Conservation (phyloP, 2,797 vertebrate species). For the Pogoniulus pusillus region DNA sequence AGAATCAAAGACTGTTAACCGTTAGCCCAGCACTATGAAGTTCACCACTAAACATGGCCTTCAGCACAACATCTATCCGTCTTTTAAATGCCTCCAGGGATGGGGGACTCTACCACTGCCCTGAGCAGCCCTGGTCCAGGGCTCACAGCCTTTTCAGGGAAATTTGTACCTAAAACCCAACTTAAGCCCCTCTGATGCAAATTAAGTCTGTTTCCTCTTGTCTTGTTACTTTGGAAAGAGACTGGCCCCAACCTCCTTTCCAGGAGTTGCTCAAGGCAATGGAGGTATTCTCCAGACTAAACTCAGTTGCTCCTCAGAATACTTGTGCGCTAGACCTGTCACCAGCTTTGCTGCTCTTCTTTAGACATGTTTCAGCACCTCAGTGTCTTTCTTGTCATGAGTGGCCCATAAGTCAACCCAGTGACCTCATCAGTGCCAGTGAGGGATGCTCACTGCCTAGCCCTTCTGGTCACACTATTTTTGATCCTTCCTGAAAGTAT, state of each 20-base stretch:
- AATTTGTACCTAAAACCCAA: not conserved
- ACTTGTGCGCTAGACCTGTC: too few species aligned
- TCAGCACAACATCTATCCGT: not conserved
- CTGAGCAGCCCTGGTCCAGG: not conserved
- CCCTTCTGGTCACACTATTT: not conserved
- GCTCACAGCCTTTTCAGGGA: not conserved
- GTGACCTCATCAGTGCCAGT: not conserved
- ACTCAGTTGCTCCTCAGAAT: too few species aligned
- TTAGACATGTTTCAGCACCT: too few species aligned
- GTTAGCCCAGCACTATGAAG: not conserved
- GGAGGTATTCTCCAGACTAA: not conserved
- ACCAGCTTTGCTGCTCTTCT: too few species aligned
- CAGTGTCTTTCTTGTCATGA: too few species aligned
- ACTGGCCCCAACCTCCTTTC: not conserved
- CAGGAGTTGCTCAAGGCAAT: not conserved
- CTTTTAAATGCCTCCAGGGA: not conserved
- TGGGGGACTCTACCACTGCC: not conserved
- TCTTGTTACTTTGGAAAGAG: not conserved
- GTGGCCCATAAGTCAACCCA: not conserved
- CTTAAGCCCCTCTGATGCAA: not conserved
- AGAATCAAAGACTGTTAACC: not conserved
- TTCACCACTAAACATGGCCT: not conserved
- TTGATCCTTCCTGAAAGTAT: not conserved
- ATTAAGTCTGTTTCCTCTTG: not conserved
- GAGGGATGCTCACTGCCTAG: not conserved